A percentile compares a stretch with the other conserved stretches of the same genome.
These are phyloP conservation scores for Oceanites oceanicus DNA, from an alignment of 2,113 vertebrate genomes.

Conservation along the genomic window DNA sequence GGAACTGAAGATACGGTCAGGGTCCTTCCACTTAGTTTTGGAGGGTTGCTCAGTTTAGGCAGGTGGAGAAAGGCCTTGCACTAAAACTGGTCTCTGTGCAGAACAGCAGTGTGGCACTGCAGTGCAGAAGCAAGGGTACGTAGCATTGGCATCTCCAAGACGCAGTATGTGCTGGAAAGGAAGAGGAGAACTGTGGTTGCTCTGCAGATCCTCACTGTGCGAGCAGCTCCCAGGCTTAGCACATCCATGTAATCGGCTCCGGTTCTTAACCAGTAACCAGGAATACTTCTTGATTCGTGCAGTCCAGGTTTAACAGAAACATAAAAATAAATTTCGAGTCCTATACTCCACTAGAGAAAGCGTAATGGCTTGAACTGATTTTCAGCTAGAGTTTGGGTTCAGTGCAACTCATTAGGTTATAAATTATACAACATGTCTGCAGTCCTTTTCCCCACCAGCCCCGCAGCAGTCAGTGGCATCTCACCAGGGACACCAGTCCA, in stretches of 20 bases:
- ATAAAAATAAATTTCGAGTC: background rate
- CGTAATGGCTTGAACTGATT: background rate
- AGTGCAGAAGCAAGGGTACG: background rate
- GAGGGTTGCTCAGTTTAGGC: background rate
- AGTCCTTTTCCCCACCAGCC: background rate
- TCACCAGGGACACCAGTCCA: background rate
- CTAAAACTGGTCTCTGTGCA: background rate
- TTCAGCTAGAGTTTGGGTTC: background rate
- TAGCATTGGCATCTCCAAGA: background rate
- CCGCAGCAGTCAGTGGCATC: background rate
- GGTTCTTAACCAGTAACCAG: background rate
- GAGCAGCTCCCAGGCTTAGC: background rate
- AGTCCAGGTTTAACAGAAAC: background rate
- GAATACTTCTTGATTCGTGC: background rate
- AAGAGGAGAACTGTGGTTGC: background rate
- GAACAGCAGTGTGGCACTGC: background rate
- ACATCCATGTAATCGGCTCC: fast-evolving
- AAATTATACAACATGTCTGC: background rate
- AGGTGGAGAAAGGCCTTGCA: background rate
- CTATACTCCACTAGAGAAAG: background rate
- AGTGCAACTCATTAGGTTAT: background rate
- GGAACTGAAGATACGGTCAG: background rate
- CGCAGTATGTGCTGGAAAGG: background rate
- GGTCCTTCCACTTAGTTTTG: background rate
- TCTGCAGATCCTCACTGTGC: background rate